Base-by-base conservation (phyloP, 2,888 invertebrate species). In the Eristalis pertinax region DNA sequence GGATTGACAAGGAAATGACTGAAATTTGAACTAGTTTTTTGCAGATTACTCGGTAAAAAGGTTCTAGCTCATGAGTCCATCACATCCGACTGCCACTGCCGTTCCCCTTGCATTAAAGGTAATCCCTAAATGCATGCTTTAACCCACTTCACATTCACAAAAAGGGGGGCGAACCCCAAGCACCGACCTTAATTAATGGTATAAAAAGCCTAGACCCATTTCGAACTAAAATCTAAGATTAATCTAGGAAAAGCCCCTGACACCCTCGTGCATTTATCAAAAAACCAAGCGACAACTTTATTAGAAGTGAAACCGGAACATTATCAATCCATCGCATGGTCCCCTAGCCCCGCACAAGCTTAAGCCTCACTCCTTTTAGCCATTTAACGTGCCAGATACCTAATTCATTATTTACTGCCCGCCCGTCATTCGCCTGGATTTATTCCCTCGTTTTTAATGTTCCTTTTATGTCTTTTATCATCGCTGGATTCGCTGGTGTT, bases 391-490 rank as follows among this genome's bases (percentile, higher is more conserved):
- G 50, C 50, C 50, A 50, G 50, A n/a, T 50, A 19, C 50, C 50
- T 41, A 41, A 41, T 67, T 67, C 26, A 70, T 60, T 35, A 70
- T 60, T 58, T 70, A 58, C 35, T 35, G 58, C 38, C 56, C 38
- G 15, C 58, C 56, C 50, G 50, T 50, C 56, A 70, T 70, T 70
- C 35, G 70, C 35, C 24, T 35, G 58, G 70, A 38, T 58, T 70
- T 70, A 58, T 58, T 70, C n/a, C n/a, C 24, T 38, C 58, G 15
- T 19, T 67, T 72, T 60, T 35, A 38, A 15, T 41, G 41, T 62
- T 62, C 50, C 32, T 63, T 41, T 8, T 43, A 62, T 24, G 26
- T 43, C n/a, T 74, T 76, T 76, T 76, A 60, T 67, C 67, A 67
- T 76, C 60, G 26, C 58, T 56, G 32, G 32, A 32, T 58, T 22